Base-by-base conservation (phyloP, 2,113 vertebrate species). In the Etia nguti region DNA sequence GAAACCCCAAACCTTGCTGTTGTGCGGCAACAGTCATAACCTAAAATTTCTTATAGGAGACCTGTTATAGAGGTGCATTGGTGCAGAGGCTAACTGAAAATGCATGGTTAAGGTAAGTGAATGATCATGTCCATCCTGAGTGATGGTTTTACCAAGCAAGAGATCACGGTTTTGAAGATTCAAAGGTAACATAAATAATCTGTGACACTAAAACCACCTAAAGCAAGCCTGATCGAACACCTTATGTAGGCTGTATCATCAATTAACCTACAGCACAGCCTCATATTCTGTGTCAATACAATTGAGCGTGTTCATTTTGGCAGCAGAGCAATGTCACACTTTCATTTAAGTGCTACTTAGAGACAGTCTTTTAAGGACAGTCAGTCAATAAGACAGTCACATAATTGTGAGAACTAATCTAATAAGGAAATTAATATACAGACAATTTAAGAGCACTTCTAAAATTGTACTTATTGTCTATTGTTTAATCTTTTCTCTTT, bases 1-100 rank as follows among this genome's bases (percentile, higher is more conserved):
- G 20, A 68, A 60, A 38, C 62, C 20, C 0, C 34, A 24, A 43
- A 43, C 4, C 12, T 0, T 24, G 7, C 43, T 43, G 36, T 12
- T 43, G 65, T 24, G 38, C 3, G 1, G 38, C 7, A 43, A 24
- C 65, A 70, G n/a, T 70, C 4, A 43, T 24, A 43, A 22, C 36
- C 12, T 2, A 34, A 34, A 29, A 20, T 60, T 20, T 34, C 16
- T 60, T 4, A 60, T 60, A 34, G 57, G 29, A 0, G 29, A 60
- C 57, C 29, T 60, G 57, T 34, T 6, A 16, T 34, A 34, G 0
- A 1, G 0, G 1, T 34, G 29, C 57, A 60, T 4, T 34, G 57
- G 29, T 10, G 29, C 29, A 60, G 29, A 70, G 36, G 65, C 13
- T 43, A 24, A 70, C 3, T 22, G 10, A 4, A 4, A 56, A 22